Evolutionary conservation across 2,888 invertebrate genomes (phyloP).

Genomic region (Dynastes hyllus): DNA sequence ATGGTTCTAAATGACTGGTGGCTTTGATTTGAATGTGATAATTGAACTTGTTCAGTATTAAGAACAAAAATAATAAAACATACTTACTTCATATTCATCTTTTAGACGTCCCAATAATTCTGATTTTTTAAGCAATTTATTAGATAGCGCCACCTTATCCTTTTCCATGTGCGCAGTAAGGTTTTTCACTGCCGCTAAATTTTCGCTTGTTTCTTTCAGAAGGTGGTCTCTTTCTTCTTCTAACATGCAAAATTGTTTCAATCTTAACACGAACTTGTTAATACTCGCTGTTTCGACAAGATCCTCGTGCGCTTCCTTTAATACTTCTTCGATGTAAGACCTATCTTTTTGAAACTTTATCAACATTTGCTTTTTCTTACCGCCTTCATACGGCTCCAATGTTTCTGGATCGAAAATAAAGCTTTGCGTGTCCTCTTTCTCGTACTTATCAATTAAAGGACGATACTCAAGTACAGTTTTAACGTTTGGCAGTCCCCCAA

Average conservation of each 20-base stretch:
- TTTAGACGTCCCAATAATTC: slow-evolving; percentile 62
- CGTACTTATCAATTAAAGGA: slow-evolving; percentile 51
- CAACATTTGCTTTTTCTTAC: slow-evolving; percentile 52
- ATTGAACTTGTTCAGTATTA: no score
- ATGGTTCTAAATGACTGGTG: no score
- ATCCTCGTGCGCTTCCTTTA: slow-evolving; percentile 49
- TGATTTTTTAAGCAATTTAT: slow-evolving; percentile 49
- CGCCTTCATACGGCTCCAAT: slow-evolving; percentile 53
- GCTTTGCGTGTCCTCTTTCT: slow-evolving; percentile 34
- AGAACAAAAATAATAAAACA: no score
- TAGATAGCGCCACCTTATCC: slow-evolving; percentile 33
- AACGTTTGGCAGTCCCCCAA: slow-evolving; percentile 54
- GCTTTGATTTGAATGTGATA: no score
- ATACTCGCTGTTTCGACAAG: slow-evolving; percentile 38
- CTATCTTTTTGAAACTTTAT: slow-evolving; percentile 59
- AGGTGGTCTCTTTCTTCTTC: slow-evolving; percentile 43
- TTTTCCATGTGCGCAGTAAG: slow-evolving; percentile 39
- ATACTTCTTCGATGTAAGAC: slow-evolving; percentile 54
- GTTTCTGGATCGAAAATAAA: slow-evolving; percentile 56
- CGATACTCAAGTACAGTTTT: slow-evolving; percentile 52
- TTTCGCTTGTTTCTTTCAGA: slow-evolving; percentile 33
- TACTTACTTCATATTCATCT: slow-evolving; percentile 62
- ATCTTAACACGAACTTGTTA: slow-evolving; percentile 54
- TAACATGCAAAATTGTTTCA: slow-evolving; percentile 55
- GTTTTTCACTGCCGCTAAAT: slow-evolving; percentile 31